Conservation (phyloP, 2,888 invertebrate species). For the Andrena haemorrhoa region DNA sequence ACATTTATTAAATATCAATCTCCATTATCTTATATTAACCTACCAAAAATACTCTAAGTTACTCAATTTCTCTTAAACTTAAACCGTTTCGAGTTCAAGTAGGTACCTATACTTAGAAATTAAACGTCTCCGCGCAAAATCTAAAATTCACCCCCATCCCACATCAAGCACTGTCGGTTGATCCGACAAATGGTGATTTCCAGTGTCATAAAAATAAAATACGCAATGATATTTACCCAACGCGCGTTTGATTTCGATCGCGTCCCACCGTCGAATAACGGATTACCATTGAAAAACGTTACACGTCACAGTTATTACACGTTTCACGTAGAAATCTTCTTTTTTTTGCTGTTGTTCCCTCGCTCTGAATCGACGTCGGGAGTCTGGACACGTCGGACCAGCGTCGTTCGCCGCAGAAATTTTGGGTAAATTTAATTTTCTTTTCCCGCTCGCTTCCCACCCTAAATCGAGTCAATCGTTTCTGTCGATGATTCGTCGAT, state of each 20-base stretch:
- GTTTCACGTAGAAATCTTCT: conserved; percentile 34
- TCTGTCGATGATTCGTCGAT: conserved; percentile 79
- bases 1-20: background rate
- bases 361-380: conserved; percentile 25
- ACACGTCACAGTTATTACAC: conserved; percentile 50
- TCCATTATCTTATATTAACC: background rate
- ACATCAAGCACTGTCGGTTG: background rate
- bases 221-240: conserved; percentile 25
- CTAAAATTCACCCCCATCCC: background rate
- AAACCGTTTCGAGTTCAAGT: too few relatives aligned
- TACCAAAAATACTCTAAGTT: too few relatives aligned
- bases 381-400: conserved; percentile 66
- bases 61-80: too few relatives aligned
- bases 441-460: conserved; percentile 48
- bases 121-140: background rate
- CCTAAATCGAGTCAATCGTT: conserved; percentile 77
- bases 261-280: conserved; percentile 4
- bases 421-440: conserved; percentile 74
- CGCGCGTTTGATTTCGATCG: conserved; percentile 33
- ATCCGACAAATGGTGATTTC: conserved; percentile 24
- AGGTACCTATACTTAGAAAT: background rate
- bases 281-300: conserved; percentile 46
- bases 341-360: conserved; percentile 14
- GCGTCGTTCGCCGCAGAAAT: conserved; percentile 68
- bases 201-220: conserved; percentile 26